phyloP scores from a whole-genome alignment of 1,140 invertebrate genomes.

The Drosophila erecta region DNA sequence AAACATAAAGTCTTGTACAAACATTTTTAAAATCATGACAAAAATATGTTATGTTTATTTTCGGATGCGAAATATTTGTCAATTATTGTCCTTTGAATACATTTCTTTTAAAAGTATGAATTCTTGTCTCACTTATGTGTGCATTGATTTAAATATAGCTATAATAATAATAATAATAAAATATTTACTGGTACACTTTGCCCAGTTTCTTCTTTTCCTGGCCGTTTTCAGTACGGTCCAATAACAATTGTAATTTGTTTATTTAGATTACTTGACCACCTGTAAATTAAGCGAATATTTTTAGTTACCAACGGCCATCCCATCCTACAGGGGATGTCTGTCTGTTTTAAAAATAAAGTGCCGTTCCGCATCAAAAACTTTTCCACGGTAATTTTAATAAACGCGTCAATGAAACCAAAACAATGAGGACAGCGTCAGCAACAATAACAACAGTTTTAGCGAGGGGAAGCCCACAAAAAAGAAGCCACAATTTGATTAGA shows the following conservation, averaged over 20 bases:
- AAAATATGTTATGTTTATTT: too few species aligned
- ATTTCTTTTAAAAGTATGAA: not conserved
- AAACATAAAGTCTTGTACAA: not conserved
- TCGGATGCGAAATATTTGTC: too few species aligned
- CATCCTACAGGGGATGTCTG: slow-evolving; percentile 1
- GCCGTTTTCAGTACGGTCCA: slow-evolving; percentile 17
- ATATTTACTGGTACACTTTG: slow-evolving; percentile 18
- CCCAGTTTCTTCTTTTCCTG: slow-evolving; percentile 6
- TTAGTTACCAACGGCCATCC: slow-evolving; percentile 26
- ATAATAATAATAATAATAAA: slow-evolving; percentile 28
- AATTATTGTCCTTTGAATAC: not conserved
- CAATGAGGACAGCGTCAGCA: slow-evolving; percentile 68
- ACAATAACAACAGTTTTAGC: slow-evolving; percentile 51
- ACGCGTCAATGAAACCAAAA: slow-evolving; percentile 81
- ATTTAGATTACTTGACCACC: slow-evolving; percentile 5
- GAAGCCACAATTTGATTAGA: slow-evolving; percentile 82
- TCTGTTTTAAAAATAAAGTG: slow-evolving; percentile 61
- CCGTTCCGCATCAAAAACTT: slow-evolving; percentile 58
- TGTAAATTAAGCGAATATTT: slow-evolving; percentile 28
- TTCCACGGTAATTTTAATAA: slow-evolving; percentile 79
- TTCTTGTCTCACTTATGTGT: not conserved
- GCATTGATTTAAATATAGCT: slow-evolving; percentile 3
- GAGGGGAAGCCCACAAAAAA: slow-evolving; percentile 59
- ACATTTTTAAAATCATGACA: not conserved
- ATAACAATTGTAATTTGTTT: slow-evolving; percentile 33